Evolutionary conservation across 2,888 invertebrate species (phyloP), one percentile per base, ranked within the genome.

Genomic region (Acanthosoma haemorrhoidale): DNA sequence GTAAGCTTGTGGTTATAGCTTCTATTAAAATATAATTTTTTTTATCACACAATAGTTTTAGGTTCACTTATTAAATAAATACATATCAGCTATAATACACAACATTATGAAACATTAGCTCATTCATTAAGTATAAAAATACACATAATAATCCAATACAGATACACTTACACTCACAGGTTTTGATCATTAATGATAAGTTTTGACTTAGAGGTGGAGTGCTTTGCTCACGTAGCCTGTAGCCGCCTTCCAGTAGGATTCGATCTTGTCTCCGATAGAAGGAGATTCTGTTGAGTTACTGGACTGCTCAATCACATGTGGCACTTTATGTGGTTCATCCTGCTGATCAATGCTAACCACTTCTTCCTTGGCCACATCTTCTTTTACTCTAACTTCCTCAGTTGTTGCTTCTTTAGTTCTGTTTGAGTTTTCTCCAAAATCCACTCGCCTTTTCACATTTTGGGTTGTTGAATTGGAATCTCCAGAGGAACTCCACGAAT

Each of bases 161-260:
- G 51, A 25, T 25, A 51, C 4, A 32, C 13, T n/a, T n/a, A 21
- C 3, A 21, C 25, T 43, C 13, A 13, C 21, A 51, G 2, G 4
- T 51, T 51, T 43, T 51, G 51, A 51, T 51, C 29, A n/a, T n/a
- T n/a, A n/a, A n/a, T 13, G 13, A 13, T 8, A 21, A 13, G 11
- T 21, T 3, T 4, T 25, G 51, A 61, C 21, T 61, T 64, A 64
- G n/a, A 64, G 36, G 18, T 64, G 39, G 18, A 64, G 38, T 1
- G 64, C 43, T 38, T 64, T 64, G 43, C 64, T 64, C 41, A 64
- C 64, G 15, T 38, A 64, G n/a, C 31, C 43, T 0, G 64, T 64
- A 1, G 64, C 64, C 9, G 43, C 43, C 15, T 41, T 64, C 64
- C 64, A 64, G 31, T 64, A 64, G 16, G 29, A 29, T 13, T 29